A percentile compares a stretch with the other conserved stretches of the same genome.
Conservation (phyloP, 2,888 invertebrate species). For the Dryobotodes eremita region DNA sequence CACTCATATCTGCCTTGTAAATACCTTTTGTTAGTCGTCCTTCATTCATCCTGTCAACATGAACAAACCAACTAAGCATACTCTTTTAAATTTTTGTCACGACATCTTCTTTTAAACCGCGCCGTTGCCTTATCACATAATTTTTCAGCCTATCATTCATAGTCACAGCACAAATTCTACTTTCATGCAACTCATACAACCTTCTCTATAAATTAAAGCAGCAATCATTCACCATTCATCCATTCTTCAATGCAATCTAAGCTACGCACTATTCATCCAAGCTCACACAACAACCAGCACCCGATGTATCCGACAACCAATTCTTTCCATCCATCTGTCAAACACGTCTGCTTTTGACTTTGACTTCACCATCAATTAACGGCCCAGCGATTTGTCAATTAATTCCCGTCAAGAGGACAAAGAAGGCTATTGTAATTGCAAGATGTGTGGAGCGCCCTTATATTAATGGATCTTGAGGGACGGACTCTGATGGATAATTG, state of each 20-base stretch:
- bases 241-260: background rate
- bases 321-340: constrained; percentile 70
- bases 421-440: constrained; percentile 79
- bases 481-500: constrained; percentile 68
- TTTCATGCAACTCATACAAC: too few species aligned
- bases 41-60: too few species aligned
- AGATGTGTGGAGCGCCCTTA: constrained; percentile 77
- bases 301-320: constrained; percentile 37
- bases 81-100: too few species aligned
- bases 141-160: too few species aligned
- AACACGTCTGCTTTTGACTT: constrained; percentile 69
- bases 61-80: too few species aligned
- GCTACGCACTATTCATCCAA: background rate
- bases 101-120: too few species aligned
- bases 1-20: too few species aligned
- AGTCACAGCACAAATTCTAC: too few species aligned
- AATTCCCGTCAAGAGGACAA: constrained; percentile 80
- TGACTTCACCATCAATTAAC: constrained; percentile 75
- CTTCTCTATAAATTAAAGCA: background rate
- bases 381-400: constrained; percentile 79
- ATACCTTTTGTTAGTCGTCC: too few species aligned
- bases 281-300: constrained; percentile 22
- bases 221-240: too few species aligned
- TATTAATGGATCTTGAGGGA: constrained; percentile 80
- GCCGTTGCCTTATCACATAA: too few species aligned